Evolutionary conservation across 2,113 vertebrate genomes (phyloP), one percentile per base, ranked within the genome.

Genomic region (Leptosomus discolor): DNA sequence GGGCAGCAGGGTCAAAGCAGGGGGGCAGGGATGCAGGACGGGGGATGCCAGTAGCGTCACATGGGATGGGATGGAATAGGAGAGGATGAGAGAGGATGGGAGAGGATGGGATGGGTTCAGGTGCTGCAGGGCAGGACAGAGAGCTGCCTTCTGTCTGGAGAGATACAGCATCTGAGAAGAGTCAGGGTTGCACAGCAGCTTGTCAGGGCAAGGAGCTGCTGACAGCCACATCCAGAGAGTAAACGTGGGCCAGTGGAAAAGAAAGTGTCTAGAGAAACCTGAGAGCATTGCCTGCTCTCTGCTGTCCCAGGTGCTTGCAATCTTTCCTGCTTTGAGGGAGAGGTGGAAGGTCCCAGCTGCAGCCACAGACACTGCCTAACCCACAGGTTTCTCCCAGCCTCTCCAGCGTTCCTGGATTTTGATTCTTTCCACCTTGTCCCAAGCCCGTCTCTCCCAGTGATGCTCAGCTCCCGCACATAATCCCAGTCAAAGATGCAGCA

Each of bases 21-120:
- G 8, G 27, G 5, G 16, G 7, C 15, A 70, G 51, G 12, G 22
- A 58, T 65, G 69, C 12, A 41, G 53, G 8, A 15, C 51, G 8
- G 27, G 41, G 41, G 9, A 37, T 77, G 19, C 27, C 69, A 36
- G 45, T 29, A 85, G 29, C 0, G 0, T 32, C 3, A 15, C 1
- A 21, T 76, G 41, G 43, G 39, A 3, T 57, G 45, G 74, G 76
- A 43, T 5, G 36, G 50, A 58, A 54, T 29, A 17, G 26, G 27
- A 61, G 17, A 12, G 37, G 43, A 39, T 11, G 8, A 15, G 45
- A 46, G 45, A 16, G 29, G 41, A 37, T 22, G 53, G 53, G 18
- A 19, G 19, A 21, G 14, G 51, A 4, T 48, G 46, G 45, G 22
- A 27, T 36, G 21, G 15, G 50, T 57, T 67, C 56, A 80, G 60